These are phyloP conservation scores for Chironomus riparius DNA, from an alignment of 2,888 invertebrate genomes.

Conservation along the genomic window DNA sequence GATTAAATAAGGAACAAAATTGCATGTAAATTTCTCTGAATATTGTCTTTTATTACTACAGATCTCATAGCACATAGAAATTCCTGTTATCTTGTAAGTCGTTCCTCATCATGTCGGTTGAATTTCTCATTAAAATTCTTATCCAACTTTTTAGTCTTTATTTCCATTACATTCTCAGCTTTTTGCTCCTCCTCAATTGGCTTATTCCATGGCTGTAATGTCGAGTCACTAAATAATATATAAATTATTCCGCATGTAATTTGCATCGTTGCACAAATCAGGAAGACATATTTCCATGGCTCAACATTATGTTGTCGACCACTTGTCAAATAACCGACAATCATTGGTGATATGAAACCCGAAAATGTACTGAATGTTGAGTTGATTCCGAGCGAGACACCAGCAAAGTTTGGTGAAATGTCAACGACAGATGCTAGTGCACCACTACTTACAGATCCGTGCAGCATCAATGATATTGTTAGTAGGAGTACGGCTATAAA, in stretches of 20 bases:
- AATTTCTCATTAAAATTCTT: no score
- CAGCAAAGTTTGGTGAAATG: conserved; percentile 53
- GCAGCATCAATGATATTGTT: conserved; percentile 52
- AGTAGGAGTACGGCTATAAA: conserved; percentile 50
- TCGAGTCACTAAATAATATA: conserved; percentile 47
- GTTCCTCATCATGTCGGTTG: neutral
- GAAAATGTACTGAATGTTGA: conserved; percentile 46
- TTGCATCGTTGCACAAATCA: conserved; percentile 47
- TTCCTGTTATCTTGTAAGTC: neutral
- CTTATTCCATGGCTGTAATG: conserved; percentile 51
- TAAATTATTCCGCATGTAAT: conserved; percentile 47
- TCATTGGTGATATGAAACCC: conserved; percentile 44
- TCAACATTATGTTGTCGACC: conserved; percentile 50
- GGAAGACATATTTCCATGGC: conserved; percentile 54
- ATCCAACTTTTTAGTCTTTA: no score
- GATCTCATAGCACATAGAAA: neutral
- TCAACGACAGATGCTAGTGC: conserved; percentile 58
- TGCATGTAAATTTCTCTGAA: no score
- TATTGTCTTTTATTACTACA: neutral
- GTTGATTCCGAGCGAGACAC: conserved; percentile 50
- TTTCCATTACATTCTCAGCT: neutral
- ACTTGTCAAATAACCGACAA: conserved; percentile 53
- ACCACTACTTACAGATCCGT: conserved; percentile 59
- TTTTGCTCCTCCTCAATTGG: neutral
- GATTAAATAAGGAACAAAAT: no score